A percentile compares a stretch with the other conserved stretches of the same genome.
phyloP scores from a whole-genome alignment of 2,113 vertebrate genomes.

The Actenoides hombroni region DNA sequence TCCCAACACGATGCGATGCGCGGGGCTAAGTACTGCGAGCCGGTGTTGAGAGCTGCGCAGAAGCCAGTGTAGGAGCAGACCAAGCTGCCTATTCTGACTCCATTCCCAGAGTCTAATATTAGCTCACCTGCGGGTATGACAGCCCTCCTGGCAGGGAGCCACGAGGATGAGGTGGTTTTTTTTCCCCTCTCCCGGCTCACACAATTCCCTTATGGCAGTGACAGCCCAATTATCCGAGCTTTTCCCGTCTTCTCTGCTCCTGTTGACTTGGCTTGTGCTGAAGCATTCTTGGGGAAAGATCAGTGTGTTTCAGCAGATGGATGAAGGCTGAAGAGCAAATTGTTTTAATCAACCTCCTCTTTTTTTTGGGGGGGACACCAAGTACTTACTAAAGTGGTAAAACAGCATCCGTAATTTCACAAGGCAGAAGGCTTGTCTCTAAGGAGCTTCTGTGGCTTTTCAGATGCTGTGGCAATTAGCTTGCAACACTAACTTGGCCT shows the following conservation, averaged over 20 bases:
- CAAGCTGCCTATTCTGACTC: background rate
- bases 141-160: background rate
- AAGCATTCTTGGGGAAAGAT: background rate
- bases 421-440: slow-evolving; percentile 4
- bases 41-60: background rate
- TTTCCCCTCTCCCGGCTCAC: background rate
- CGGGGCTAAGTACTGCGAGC: background rate
- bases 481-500: background rate
- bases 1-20: background rate
- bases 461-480: background rate
- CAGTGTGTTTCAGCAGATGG: slow-evolving; percentile 28
- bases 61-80: background rate
- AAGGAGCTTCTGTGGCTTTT: slow-evolving; percentile 9
- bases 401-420: background rate
- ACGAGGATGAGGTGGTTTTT: background rate
- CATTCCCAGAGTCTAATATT: background rate
- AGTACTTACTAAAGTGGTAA: background rate
- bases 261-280: background rate
- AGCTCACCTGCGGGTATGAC: background rate
- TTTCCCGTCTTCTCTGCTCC: background rate
- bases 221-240: background rate
- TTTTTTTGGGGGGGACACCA: background rate
- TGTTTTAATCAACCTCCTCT: slow-evolving; percentile 5
- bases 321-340: slow-evolving; percentile 19
- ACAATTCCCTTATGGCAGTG: background rate